These are phyloP conservation scores for Gandaritis pyraliata DNA, from an alignment of 2,888 invertebrate species.

Conservation along the genomic window DNA sequence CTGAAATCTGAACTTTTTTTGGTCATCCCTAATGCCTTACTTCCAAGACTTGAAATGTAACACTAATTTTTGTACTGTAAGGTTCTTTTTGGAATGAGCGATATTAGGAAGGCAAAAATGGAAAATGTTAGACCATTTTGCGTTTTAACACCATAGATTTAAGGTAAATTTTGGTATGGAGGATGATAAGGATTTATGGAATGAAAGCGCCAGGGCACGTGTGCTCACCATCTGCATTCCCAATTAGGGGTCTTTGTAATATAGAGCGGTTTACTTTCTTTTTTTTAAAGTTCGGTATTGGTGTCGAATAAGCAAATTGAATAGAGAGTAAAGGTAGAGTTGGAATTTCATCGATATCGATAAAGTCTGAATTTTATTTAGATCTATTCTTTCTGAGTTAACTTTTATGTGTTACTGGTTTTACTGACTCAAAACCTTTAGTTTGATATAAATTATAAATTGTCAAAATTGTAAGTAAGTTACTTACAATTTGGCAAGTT, in stretches of 20 bases:
- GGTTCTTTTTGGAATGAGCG: constrained; percentile 14
- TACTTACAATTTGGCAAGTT: too few relatives aligned
- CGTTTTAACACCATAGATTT: not conserved
- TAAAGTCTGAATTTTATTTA: constrained; percentile 2
- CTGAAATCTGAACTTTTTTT: constrained; percentile 37
- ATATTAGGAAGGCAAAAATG: not conserved
- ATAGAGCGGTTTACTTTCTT: constrained; percentile 39
- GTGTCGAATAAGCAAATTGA: constrained; percentile 32
- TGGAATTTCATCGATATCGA: constrained; percentile 29
- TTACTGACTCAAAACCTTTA: too few relatives aligned
- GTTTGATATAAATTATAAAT: too few relatives aligned
- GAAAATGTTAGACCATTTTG: constrained; percentile 14
- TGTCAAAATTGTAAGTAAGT: too few relatives aligned
- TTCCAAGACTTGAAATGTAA: not conserved
- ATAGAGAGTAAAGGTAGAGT: constrained; percentile 7
- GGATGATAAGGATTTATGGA: constrained; percentile 21
- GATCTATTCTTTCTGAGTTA: not conserved
- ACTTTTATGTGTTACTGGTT: too few relatives aligned
- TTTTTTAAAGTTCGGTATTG: constrained; percentile 34
- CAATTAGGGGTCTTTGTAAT: constrained; percentile 56
- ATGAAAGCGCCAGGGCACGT: constrained; percentile 43
- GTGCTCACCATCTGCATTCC: constrained; percentile 62
- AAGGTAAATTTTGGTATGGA: constrained; percentile 24
- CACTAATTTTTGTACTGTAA: not conserved
- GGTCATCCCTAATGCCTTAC: constrained; percentile 13